Evolutionary conservation across 2,888 invertebrate species (phyloP).

Genomic region (Lepidonotus clava): DNA sequence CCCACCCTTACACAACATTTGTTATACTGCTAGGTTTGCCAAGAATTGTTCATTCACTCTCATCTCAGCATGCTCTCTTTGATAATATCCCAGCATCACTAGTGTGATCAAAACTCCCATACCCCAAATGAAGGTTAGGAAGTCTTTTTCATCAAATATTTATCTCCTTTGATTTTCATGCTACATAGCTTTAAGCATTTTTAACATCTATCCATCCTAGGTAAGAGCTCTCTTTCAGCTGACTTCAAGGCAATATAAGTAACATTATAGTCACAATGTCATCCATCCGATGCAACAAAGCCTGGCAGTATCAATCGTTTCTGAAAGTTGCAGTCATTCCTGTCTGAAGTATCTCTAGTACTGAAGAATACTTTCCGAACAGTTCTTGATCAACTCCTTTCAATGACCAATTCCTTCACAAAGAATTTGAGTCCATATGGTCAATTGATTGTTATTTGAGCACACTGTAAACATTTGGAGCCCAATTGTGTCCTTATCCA

Average conservation of each 20-base stretch:
- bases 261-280: neutral
- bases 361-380: neutral
- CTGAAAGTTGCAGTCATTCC: neutral
- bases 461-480: too few relatives aligned
- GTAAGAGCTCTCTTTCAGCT: neutral
- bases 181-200: too few relatives aligned
- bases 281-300: neutral
- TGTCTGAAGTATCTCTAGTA: neutral
- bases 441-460: too few relatives aligned
- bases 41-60: neutral
- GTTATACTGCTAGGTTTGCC: neutral
- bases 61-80: neutral
- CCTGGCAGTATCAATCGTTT: neutral
- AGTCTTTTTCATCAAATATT: neutral
- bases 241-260: neutral
- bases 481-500: too few relatives aligned
- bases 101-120: too few relatives aligned
- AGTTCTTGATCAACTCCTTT: neutral
- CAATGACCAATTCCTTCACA: too few relatives aligned
- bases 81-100: too few relatives aligned
- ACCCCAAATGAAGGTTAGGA: too few relatives aligned
- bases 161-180: constrained; percentile 1
- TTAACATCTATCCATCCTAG: neutral
- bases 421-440: too few relatives aligned
- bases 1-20: too few relatives aligned